Evolutionary conservation across 2,888 invertebrate species (phyloP), one percentile per base, ranked within the genome.

Genomic region (Allolobophora icterica): DNA sequence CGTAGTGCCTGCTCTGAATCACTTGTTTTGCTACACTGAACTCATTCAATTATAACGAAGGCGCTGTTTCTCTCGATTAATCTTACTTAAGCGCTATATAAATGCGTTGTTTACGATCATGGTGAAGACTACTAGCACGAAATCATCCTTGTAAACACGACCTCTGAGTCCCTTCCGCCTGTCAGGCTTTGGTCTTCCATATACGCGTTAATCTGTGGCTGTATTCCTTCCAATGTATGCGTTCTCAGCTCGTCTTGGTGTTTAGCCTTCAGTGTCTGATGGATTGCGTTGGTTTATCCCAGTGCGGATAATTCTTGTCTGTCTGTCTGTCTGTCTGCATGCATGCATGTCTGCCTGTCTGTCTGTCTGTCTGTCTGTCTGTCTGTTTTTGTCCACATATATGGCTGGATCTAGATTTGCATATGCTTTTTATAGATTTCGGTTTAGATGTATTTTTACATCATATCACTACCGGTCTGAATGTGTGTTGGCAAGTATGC

Each of bases 21-120:
- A 71, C 71, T 71, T 71, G 30, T 71, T 71, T 21, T 8, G 71
- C 71, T 30, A n/a, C 71, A n/a, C n/a, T 8, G 71, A 30, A 71
- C 71, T n/a, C 71, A 71, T 71, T 71, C 71, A 11, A 11, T 71
- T 71, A 24, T 52, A 52, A 21, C 33, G 84, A 84, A 34, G 3
- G 4, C 4, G 24, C 34, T n/a, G 34, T 8, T 89, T 89, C 11
- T 89, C 38, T 40, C 71, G 71, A 71, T 71, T 4, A 30, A 71
- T 71, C 71, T 71, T 71, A n/a, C n/a, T 71, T 71, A 71, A n/a
- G 71, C 71, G 71, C 71, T n/a, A 71, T n/a, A 71, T n/a, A 71
- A 71, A 71, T n/a, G 30, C n/a, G n/a, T 21, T n/a, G 30, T n/a
- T n/a, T 30, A 71, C 71, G 71, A 71, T 5, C n/a, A n/a, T n/a